Percentiles rank a stretch among this genome's conserved stretches.
Evolutionary conservation across 2,113 vertebrate genomes (phyloP).

Genomic region (Datnioides undecimradiatus): DNA sequence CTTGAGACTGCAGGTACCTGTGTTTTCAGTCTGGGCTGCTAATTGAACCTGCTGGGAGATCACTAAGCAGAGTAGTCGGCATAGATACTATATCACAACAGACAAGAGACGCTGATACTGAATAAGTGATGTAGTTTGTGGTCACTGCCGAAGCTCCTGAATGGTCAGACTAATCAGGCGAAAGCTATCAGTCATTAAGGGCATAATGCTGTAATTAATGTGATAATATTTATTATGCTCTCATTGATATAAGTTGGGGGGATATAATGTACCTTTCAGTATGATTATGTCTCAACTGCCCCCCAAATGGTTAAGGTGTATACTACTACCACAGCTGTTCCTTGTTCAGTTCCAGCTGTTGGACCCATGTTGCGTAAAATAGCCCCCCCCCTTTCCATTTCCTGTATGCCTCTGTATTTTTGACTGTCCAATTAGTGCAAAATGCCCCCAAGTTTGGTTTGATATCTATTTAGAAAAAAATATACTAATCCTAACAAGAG

Average conservation of each 20-base stretch:
- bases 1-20: not conserved
- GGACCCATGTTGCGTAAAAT: not conserved
- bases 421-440: too few relatives aligned
- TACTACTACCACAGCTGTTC: not conserved
- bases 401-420: not conserved
- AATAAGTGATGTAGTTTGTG: not conserved
- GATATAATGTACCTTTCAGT: not conserved
- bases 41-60: conserved; percentile 23
- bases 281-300: not conserved
- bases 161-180: not conserved
- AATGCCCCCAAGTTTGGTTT: too few relatives aligned
- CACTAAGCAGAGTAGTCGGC: not conserved
- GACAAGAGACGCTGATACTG: not conserved
- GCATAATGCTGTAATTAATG: not conserved
- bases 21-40: not conserved
- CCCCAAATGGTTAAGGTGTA: not conserved
- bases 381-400: not conserved
- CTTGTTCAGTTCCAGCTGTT: not conserved
- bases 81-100: conserved; percentile 4
- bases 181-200: not conserved
- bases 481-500: not conserved
- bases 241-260: not conserved
- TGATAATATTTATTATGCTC: not conserved
- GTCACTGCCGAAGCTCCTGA: not conserved
- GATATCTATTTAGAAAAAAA: not conserved